phyloP scores from a whole-genome alignment of 2,113 vertebrate genomes.

The Eclectus roratus region DNA sequence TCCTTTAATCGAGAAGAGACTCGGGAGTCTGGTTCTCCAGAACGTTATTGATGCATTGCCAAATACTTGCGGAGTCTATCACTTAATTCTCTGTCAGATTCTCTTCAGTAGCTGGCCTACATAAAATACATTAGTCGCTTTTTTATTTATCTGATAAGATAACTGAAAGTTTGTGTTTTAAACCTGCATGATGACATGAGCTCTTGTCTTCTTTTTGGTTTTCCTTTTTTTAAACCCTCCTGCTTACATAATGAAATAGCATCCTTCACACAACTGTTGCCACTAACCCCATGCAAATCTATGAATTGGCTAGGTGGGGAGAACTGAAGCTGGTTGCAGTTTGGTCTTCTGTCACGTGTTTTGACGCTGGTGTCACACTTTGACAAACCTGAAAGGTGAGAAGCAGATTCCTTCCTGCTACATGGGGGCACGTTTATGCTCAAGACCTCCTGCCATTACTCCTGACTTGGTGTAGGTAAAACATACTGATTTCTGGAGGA shows the following conservation, averaged over 20 bases:
- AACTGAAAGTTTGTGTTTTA: conserved; percentile 16
- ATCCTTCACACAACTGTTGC: not conserved
- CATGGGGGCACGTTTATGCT: not conserved
- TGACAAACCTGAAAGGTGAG: not conserved
- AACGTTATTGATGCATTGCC: not conserved
- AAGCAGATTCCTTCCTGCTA: not conserved
- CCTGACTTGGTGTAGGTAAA: not conserved
- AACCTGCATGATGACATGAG: not conserved
- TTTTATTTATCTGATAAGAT: conserved; percentile 37
- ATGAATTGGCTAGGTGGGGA: not conserved
- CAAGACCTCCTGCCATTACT: not conserved
- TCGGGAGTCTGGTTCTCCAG: not conserved
- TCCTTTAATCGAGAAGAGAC: conserved; percentile 35
- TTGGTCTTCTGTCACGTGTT: not conserved
- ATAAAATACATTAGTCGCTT: not conserved
- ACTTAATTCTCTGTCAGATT: conserved; percentile 23
- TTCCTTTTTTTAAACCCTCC: not conserved
- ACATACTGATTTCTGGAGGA: not conserved
- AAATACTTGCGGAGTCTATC: conserved; percentile 32
- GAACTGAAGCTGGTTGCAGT: not conserved
- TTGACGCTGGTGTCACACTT: not conserved
- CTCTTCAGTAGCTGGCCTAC: not conserved
- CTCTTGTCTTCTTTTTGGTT: not conserved
- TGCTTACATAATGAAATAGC: conserved; percentile 31
- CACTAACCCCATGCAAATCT: not conserved